phyloP scores from a whole-genome alignment of 1,140 invertebrate species.

The Trypoxylus dichotomus region DNA sequence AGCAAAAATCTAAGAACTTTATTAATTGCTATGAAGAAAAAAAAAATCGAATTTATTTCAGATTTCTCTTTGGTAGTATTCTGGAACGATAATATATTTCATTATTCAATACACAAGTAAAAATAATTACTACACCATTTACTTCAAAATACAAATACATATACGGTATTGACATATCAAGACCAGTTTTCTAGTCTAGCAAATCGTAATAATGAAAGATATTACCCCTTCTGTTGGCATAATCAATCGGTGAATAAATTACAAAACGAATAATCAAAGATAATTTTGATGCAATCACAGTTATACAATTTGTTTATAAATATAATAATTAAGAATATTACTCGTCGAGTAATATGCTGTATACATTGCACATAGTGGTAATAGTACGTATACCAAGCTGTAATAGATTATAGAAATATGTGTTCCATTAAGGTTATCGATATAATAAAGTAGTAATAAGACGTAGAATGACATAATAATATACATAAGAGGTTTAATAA shows the following conservation, averaged over 20 bases:
- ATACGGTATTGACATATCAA: not conserved
- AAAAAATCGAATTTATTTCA: conserved; percentile 4
- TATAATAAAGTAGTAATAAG: conserved; percentile 1
- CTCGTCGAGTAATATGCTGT: not conserved
- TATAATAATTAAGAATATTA: not conserved
- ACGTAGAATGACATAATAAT: not conserved
- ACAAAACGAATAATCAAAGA: not conserved
- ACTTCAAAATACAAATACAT: not conserved
- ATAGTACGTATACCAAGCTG: not conserved
- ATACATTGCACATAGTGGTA: conserved; percentile 6
- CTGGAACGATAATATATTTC: not conserved
- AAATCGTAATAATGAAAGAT: not conserved
- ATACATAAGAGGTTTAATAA: not conserved
- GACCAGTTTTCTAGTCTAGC: not conserved
- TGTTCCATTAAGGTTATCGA: conserved; percentile 9
- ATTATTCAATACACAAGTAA: not conserved
- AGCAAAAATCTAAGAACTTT: no score
- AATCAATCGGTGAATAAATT: not conserved
- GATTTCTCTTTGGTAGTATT: not conserved
- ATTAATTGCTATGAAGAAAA: no score
- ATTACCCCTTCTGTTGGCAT: not conserved
- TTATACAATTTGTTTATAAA: conserved; percentile 14
- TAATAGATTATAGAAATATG: conserved; percentile 16
- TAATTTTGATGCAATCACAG: conserved; percentile 18
- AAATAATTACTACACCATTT: not conserved